phyloP scores from a whole-genome alignment of 2,113 vertebrate species.

The Platanista minor region DNA sequence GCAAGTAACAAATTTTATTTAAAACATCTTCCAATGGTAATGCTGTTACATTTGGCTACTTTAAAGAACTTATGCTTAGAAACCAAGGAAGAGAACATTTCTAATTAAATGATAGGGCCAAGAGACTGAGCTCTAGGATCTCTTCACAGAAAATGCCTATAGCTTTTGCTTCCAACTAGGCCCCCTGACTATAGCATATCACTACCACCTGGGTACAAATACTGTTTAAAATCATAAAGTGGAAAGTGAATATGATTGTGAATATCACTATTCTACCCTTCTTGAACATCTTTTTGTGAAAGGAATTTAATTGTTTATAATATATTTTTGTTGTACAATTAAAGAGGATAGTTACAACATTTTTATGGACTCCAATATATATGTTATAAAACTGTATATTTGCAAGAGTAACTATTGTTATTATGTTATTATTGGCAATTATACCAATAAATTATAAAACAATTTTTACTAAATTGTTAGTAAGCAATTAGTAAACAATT shows the following conservation, averaged over 20 bases:
- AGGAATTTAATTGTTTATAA: not conserved
- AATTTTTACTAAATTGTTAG: not conserved
- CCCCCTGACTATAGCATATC: not conserved
- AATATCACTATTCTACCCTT: not conserved
- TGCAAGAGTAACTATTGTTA: not conserved
- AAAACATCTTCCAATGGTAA: not conserved
- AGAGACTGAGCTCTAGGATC: not conserved
- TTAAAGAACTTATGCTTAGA: not conserved
- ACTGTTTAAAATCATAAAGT: not conserved
- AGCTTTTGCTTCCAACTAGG: not conserved
- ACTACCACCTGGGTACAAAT: not conserved
- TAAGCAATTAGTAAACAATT: not conserved
- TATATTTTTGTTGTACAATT: not conserved
- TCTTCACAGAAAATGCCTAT: not conserved
- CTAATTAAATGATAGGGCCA: not conserved
- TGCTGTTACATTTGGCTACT: not conserved
- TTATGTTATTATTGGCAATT: conserved; percentile 7
- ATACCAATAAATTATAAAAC: not conserved
- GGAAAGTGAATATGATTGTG: not conserved
- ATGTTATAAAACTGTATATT: not conserved
- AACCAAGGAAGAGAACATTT: not conserved
- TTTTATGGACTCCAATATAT: not conserved
- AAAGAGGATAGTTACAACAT: not conserved
- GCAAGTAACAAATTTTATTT: not conserved
- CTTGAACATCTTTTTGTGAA: not conserved